Conservation (phyloP, 1,140 invertebrate genomes). For the Drosophila santomea region DNA sequence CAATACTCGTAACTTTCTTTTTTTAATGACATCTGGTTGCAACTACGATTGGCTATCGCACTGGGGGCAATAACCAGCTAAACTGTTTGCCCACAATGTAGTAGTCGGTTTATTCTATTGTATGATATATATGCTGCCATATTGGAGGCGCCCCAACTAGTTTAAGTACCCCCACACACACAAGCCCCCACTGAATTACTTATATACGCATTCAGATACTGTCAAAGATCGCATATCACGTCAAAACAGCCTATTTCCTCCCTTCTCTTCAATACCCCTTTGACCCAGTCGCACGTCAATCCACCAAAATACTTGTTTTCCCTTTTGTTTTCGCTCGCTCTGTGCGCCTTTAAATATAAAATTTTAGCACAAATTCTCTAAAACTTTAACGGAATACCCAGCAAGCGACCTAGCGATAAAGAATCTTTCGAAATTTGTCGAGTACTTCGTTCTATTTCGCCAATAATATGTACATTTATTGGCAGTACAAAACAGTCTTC, state of each 20-base stretch:
- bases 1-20: neutral
- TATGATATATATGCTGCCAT: constrained; percentile 14
- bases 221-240: constrained; percentile 30
- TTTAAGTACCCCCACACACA: constrained; percentile 63
- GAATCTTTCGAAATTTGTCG: constrained; percentile 31
- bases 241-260: constrained; percentile 3
- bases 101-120: constrained; percentile 14
- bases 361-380: constrained; percentile 36
- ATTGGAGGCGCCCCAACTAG: constrained; percentile 57
- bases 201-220: constrained; percentile 11
- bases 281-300: constrained; percentile 27
- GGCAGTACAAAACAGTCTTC: no score
- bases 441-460: constrained; percentile 12
- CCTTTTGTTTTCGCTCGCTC: constrained; percentile 12
- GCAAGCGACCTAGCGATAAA: constrained; percentile 11
- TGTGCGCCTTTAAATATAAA: constrained; percentile 57
- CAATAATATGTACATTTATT: no score
- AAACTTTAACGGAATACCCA: constrained; percentile 18
- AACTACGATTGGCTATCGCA: neutral
- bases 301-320: constrained; percentile 9
- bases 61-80: neutral
- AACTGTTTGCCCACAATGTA: constrained; percentile 16
- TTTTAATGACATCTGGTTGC: neutral
- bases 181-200: constrained; percentile 6
- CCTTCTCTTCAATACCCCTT: neutral